phyloP scores from a whole-genome alignment of 2,113 vertebrate species.

The Dicrurus megarhynchus region DNA sequence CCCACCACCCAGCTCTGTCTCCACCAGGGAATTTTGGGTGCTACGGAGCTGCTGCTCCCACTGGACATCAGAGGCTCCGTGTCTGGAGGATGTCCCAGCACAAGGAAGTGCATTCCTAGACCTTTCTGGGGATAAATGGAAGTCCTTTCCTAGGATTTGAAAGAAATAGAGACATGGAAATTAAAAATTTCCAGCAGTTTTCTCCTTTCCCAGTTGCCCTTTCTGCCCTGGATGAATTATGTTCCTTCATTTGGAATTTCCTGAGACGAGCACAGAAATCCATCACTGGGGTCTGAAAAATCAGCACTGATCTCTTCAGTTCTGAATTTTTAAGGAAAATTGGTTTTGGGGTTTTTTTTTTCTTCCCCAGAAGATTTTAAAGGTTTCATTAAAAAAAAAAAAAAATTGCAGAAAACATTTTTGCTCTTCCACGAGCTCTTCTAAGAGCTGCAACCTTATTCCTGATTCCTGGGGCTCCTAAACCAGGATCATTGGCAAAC shows the following conservation, averaged over 20 bases:
- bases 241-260: neutral
- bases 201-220: neutral
- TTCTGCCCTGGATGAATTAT: neutral
- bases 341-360: too few relatives aligned
- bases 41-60: rapidly evolving
- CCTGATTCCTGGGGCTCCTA: neutral
- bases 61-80: neutral
- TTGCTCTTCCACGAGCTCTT: neutral
- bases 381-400: neutral
- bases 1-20: neutral
- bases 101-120: neutral
- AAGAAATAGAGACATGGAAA: neutral
- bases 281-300: neutral
- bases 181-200: neutral
- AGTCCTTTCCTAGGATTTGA: neutral
- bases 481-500: neutral
- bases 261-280: neutral
- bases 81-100: neutral
- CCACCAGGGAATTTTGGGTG: neutral
- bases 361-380: neutral
- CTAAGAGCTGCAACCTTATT: neutral
- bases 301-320: neutral
- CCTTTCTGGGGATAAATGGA: neutral
- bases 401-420: neutral
- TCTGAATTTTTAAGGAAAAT: neutral